A percentile compares a stretch with the other conserved stretches of the same genome.
Evolutionary conservation across 2,113 vertebrate genomes (phyloP).

Genomic region (Thryonomys swinderianus): DNA sequence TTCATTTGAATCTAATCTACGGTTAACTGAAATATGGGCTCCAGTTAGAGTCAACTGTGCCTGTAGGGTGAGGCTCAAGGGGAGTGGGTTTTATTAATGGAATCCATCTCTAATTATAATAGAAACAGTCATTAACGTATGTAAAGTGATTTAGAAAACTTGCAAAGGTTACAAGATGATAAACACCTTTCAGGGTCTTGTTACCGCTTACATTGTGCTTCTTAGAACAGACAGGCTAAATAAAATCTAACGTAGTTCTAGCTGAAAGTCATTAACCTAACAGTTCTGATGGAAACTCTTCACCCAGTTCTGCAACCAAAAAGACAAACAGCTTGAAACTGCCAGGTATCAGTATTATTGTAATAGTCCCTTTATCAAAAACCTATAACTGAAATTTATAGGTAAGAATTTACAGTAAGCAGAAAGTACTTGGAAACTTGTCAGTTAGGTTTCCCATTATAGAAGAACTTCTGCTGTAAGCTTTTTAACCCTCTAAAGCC

Average conservation of each 20-base stretch:
- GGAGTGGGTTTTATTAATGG: constrained; percentile 1
- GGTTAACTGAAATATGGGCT: background rate
- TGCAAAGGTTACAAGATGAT: background rate
- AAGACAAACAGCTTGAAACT: constrained; percentile 54
- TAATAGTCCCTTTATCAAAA: constrained; percentile 75
- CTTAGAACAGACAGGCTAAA: constrained; percentile 50
- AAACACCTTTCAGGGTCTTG: background rate
- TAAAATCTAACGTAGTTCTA: constrained; percentile 11
- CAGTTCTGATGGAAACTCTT: constrained; percentile 74
- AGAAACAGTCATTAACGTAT: constrained; percentile 14
- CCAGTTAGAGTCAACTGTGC: constrained; percentile 1
- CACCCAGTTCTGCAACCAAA: constrained; percentile 60
- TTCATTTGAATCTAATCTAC: background rate
- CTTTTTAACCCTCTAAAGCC: constrained; percentile 66
- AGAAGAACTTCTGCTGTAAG: constrained; percentile 63
- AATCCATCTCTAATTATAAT: background rate
- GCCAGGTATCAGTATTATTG: constrained; percentile 78
- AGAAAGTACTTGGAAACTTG: constrained; percentile 78
- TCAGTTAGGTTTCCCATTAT: constrained; percentile 77
- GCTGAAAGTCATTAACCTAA: constrained; percentile 40
- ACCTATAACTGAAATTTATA: constrained; percentile 69
- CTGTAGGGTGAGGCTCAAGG: background rate
- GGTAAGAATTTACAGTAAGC: constrained; percentile 75
- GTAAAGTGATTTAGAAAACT: constrained; percentile 47
- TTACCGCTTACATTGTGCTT: constrained; percentile 29